Conservation (phyloP, 2,797 vertebrate species). For the Argyrosomus regius region DNA sequence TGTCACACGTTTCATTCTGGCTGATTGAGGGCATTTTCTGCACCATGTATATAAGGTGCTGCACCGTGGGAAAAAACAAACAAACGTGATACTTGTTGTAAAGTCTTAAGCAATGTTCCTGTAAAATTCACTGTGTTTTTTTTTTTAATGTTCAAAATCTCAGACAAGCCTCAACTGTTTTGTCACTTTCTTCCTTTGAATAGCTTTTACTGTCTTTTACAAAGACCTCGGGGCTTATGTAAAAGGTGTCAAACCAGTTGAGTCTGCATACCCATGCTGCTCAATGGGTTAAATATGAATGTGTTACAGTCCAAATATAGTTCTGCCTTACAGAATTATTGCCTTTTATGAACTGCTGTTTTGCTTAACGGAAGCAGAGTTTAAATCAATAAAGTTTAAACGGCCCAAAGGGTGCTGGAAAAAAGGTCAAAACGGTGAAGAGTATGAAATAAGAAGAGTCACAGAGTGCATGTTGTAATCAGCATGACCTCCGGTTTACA, state of each 20-base stretch:
- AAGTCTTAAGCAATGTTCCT: constrained; percentile 45
- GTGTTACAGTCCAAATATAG: constrained; percentile 44
- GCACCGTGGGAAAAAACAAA: neutral
- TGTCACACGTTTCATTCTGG: neutral
- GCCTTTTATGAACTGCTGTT: constrained; percentile 50
- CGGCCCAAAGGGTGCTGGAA: neutral
- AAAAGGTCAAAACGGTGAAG: neutral
- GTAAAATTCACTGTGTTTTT: constrained; percentile 11
- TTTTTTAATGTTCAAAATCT: constrained; percentile 23
- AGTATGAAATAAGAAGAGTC: neutral
- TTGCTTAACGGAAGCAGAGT: neutral
- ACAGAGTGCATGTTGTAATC: constrained; percentile 13
- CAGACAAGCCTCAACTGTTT: constrained; percentile 16
- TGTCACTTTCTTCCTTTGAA: neutral
- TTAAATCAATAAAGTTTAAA: neutral
- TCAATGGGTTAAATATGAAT: constrained; percentile 42
- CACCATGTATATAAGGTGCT: neutral
- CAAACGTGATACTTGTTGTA: neutral
- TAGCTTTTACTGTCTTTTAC: constrained; percentile 32
- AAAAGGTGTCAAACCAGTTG: neutral
- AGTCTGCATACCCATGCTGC: constrained; percentile 25
- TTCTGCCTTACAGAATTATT: constrained; percentile 44
- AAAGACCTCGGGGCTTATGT: constrained; percentile 22
- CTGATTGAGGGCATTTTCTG: neutral
- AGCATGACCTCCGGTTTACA: constrained; percentile 13